A percentile compares a stretch with the other conserved stretches of the same genome.
phyloP scores from a whole-genome alignment of 2,113 vertebrate species.

The Copsychus sechellarum region DNA sequence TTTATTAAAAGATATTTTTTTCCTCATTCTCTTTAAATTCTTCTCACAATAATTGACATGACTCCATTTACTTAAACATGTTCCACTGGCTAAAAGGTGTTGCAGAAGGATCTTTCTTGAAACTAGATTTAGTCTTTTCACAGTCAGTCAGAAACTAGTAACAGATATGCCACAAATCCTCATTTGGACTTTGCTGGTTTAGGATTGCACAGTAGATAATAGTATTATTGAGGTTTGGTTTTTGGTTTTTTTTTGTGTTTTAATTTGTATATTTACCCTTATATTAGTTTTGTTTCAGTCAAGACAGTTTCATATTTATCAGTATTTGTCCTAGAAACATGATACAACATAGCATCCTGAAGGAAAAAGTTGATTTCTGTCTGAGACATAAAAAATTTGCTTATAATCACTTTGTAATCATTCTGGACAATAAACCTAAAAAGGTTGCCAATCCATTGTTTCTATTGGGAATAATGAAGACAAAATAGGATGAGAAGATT shows the following conservation, averaged over 20 bases:
- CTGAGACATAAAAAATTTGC: neutral
- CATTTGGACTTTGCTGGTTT: neutral
- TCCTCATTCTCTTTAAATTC: neutral
- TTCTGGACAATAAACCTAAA: neutral
- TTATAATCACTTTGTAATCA: neutral
- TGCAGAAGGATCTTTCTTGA: neutral
- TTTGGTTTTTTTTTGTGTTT: neutral
- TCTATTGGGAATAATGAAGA: neutral
- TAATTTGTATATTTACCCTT: neutral
- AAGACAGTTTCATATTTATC: neutral
- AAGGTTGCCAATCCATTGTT: neutral
- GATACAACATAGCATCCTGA: neutral
- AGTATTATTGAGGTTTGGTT: neutral
- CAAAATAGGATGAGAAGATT: neutral
- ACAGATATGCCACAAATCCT: neutral
- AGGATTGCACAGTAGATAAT: neutral
- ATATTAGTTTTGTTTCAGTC: neutral
- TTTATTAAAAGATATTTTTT: neutral
- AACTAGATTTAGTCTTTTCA: neutral
- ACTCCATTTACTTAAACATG: neutral
- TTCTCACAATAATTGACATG: neutral
- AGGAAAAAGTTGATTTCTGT: neutral
- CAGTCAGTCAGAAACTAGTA: neutral
- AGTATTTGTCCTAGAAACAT: neutral
- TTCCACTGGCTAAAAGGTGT: neutral